Evolutionary conservation across 2,797 vertebrate species (phyloP).

Genomic region (Sebastes elongatus): DNA sequence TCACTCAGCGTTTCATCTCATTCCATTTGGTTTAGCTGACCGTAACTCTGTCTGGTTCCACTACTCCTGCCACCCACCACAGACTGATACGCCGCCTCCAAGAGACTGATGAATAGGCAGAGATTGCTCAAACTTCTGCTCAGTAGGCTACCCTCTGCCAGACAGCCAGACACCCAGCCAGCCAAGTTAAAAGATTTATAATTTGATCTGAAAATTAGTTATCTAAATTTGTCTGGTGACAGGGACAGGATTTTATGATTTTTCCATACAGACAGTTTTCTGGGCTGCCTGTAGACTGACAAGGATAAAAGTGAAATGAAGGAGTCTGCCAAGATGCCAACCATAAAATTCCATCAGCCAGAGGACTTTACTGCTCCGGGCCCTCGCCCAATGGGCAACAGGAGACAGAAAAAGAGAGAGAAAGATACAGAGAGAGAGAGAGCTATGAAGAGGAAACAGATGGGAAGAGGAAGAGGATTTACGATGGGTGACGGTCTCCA

Average conservation of each 20-base stretch:
- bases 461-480: constrained; percentile 67
- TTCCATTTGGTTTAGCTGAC: constrained; percentile 68
- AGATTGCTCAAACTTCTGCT: constrained; percentile 71
- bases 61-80: constrained; percentile 42
- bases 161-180: constrained; percentile 39
- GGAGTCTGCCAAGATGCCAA: constrained; percentile 73
- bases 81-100: constrained; percentile 58
- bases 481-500: constrained; percentile 62
- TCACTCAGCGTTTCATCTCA: constrained; percentile 59
- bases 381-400: constrained; percentile 63
- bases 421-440: constrained; percentile 10
- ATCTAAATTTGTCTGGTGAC: constrained; percentile 76
- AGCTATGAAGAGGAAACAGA: constrained; percentile 59
- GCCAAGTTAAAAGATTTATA: constrained; percentile 76
- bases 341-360: constrained; percentile 79
- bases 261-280: constrained; percentile 60
- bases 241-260: constrained; percentile 67
- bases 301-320: constrained; percentile 76
- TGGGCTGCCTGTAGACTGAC: constrained; percentile 67
- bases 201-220: constrained; percentile 80
- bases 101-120: constrained; percentile 66
- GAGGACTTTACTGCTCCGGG: constrained; percentile 75
- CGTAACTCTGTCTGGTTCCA: constrained; percentile 64
- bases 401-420: constrained; percentile 25
- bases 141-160: constrained; percentile 47